These are phyloP conservation scores for Pachyramphus minor DNA, from an alignment of 2,113 vertebrate genomes.

Conservation along the genomic window DNA sequence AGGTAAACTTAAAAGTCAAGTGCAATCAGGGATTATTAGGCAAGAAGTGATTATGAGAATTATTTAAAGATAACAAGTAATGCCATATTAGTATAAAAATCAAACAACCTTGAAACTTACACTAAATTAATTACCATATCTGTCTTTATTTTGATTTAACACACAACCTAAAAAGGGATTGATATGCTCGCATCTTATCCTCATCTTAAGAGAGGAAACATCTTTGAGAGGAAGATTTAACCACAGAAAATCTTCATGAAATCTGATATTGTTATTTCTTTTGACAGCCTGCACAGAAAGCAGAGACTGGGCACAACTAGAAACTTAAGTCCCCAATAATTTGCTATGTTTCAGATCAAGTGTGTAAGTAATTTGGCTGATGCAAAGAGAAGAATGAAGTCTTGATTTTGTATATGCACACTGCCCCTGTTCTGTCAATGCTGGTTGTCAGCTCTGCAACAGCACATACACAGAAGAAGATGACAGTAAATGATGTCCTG, in stretches of 20 bases:
- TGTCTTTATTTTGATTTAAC: conserved; percentile 14
- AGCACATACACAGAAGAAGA: neutral
- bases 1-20: conserved; percentile 70
- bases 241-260: neutral
- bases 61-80: conserved; percentile 60
- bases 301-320: neutral
- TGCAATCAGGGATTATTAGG: conserved; percentile 71
- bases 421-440: neutral
- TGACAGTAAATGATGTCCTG: neutral
- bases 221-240: neutral
- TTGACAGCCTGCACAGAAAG: neutral
- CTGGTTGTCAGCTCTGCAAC: neutral
- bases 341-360: neutral
- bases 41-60: conserved; percentile 58
- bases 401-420: neutral
- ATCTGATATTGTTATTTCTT: neutral
- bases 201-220: neutral
- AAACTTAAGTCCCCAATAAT: neutral
- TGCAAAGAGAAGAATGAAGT: neutral
- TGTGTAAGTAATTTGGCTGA: neutral
- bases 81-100: conserved; percentile 44
- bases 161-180: neutral
- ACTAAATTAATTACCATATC: neutral
- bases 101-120: conserved; percentile 35
- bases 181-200: neutral